Evolutionary conservation across 2,888 invertebrate species (phyloP).

Genomic region (Eristalinus sepulchralis): DNA sequence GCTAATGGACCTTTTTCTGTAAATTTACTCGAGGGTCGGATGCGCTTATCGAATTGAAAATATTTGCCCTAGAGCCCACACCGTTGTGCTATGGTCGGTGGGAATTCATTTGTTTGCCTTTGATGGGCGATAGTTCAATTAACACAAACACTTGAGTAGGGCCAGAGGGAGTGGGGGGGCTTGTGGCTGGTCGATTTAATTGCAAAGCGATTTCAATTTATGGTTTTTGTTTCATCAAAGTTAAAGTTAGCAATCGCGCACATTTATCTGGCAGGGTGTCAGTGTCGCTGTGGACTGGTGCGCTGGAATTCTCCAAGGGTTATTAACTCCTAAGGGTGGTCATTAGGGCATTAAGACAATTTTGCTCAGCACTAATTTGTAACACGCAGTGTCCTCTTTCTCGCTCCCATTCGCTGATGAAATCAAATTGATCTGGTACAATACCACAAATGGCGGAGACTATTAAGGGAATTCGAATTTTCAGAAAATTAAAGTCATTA

Average conservation of each 20-base stretch:
- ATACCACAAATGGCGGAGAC: too few relatives aligned
- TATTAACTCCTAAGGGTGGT: background rate
- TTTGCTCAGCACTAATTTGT: background rate
- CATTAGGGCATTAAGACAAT: background rate
- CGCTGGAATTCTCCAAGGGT: background rate
- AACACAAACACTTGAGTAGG: slow-evolving; percentile 15
- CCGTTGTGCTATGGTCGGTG: background rate
- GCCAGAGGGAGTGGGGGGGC: background rate
- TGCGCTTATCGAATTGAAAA: slow-evolving; percentile 20
- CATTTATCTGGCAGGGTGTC: background rate
- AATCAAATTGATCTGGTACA: too few relatives aligned
- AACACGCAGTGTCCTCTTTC: too few relatives aligned
- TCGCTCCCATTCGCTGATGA: too few relatives aligned
- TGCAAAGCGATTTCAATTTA: slow-evolving; percentile 18
- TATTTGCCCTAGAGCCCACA: slow-evolving; percentile 3
- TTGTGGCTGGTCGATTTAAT: slow-evolving; percentile 10
- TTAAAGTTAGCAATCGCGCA: slow-evolving; percentile 1
- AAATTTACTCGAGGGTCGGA: slow-evolving; percentile 26
- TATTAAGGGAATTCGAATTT: too few relatives aligned
- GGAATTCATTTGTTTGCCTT: slow-evolving; percentile 36
- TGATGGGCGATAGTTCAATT: slow-evolving; percentile 42
- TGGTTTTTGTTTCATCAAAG: slow-evolving; percentile 18
- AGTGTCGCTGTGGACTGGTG: background rate
- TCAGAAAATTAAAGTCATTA: too few relatives aligned
- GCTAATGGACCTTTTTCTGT: slow-evolving; percentile 27